Evolutionary conservation across 1,140 invertebrate species (phyloP).

Genomic region (Brachionus calyciflorus): DNA sequence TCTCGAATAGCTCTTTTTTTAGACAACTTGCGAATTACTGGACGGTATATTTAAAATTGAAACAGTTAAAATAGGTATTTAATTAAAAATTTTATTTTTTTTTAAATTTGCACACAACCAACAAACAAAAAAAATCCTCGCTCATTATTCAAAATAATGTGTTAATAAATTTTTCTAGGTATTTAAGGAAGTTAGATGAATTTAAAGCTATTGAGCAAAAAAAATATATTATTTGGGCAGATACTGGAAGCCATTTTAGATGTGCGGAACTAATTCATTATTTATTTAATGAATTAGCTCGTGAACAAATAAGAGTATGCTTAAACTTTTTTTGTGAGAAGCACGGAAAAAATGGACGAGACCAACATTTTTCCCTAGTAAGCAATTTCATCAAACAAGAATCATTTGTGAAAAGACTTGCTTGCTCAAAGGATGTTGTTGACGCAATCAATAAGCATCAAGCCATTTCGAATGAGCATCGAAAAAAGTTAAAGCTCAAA

Average conservation of each 20-base stretch:
- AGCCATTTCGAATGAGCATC: background rate
- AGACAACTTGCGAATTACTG: no score
- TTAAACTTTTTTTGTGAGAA: background rate
- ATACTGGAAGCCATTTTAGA: background rate
- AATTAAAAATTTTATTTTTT: no score
- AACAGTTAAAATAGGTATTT: no score
- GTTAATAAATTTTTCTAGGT: background rate
- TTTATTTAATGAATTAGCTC: background rate
- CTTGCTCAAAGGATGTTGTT: background rate
- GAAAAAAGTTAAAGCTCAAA: no score
- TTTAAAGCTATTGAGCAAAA: background rate
- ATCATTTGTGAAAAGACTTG: background rate
- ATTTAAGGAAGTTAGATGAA: background rate
- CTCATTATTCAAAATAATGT: no score
- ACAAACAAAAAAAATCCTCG: no score
- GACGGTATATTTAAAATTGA: no score
- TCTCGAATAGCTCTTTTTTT: no score
- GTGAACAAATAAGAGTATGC: background rate
- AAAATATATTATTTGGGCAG: conserved; percentile 21
- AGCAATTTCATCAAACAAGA: background rate
- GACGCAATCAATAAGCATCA: conserved; percentile 14
- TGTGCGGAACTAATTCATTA: background rate
- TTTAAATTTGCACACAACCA: no score
- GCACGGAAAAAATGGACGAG: conserved; percentile 1
- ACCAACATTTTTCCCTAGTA: background rate